Percentiles rank a stretch among this genome's conserved stretches.
Evolutionary conservation across 2,888 invertebrate genomes (phyloP).

Genomic region (Adineta ricciae): DNA sequence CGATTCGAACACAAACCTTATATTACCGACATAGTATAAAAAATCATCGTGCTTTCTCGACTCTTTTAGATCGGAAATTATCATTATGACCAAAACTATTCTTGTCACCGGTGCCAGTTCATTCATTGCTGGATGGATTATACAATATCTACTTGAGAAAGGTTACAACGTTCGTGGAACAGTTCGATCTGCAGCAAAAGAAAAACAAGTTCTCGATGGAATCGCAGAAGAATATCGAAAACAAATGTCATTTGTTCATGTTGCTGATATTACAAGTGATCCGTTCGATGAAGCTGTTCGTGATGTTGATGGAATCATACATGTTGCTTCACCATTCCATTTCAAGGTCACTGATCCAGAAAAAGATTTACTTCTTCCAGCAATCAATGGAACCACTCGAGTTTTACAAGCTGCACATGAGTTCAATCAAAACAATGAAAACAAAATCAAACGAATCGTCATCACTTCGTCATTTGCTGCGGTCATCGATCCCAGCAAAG

Average conservation of each 20-base stretch:
- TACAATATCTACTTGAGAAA: conserved; percentile 50
- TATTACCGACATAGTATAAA: too few species aligned
- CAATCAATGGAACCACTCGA: too few species aligned
- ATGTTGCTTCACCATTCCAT: conserved; percentile 51
- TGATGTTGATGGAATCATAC: conserved; percentile 50
- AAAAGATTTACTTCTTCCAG: conserved; percentile 49
- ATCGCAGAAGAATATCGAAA: too few species aligned
- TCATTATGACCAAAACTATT: conserved; percentile 38
- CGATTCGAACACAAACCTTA: too few species aligned
- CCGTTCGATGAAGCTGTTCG: conserved; percentile 51
- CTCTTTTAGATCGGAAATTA: too few species aligned
- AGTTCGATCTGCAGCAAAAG: conserved; percentile 39
- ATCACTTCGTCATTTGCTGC: conserved; percentile 53
- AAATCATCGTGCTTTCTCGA: too few species aligned
- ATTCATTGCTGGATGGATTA: conserved; percentile 53
- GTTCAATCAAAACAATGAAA: conserved; percentile 48
- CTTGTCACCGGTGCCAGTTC: conserved; percentile 55
- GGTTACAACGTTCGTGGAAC: too few species aligned
- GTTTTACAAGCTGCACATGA: too few species aligned
- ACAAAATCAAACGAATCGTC: conserved; percentile 50
- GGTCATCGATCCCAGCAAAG: conserved; percentile 40
- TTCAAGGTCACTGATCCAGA: conserved; percentile 40
- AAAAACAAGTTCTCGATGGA: conserved; percentile 41
- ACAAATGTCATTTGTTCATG: too few species aligned
- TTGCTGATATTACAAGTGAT: conserved; percentile 35